Evolutionary conservation across 2,888 invertebrate species (phyloP).

Genomic region (Cerastoderma edule): DNA sequence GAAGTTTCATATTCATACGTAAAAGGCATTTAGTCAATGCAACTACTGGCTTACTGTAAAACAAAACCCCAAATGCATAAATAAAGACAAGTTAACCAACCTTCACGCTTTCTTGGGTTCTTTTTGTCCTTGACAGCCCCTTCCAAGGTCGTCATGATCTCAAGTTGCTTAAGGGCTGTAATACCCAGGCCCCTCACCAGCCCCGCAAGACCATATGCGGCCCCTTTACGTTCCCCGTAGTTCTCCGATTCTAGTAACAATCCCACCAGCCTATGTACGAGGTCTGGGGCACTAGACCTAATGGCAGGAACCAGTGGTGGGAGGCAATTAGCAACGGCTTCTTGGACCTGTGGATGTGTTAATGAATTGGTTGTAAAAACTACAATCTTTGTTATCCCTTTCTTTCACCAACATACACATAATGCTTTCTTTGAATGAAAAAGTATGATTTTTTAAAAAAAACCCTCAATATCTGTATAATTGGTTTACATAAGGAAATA

Average conservation of each 20-base stretch:
- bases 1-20: too few relatives aligned
- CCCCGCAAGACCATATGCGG: conserved; percentile 98
- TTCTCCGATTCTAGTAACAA: conserved; percentile 81
- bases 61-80: too few relatives aligned
- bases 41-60: too few relatives aligned
- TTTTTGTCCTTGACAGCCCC: conserved; percentile 98
- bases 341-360: conserved; percentile 94
- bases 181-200: conserved; percentile 98
- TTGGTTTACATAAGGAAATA: too few relatives aligned
- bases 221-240: conserved; percentile 87
- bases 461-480: too few relatives aligned
- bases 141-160: conserved; percentile 96
- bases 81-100: conserved; percentile 82
- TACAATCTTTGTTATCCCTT: too few relatives aligned
- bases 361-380: too few relatives aligned
- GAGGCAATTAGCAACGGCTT: conserved; percentile 97
- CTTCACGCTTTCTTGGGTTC: conserved; percentile 96
- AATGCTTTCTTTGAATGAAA: too few relatives aligned
- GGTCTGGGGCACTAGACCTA: conserved; percentile 94
- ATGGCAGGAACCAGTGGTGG: conserved; percentile 97
- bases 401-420: too few relatives aligned
- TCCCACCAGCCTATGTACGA: conserved; percentile 91
- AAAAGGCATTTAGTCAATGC: too few relatives aligned
- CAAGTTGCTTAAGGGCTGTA: conserved; percentile 95
- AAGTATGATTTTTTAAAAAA: too few relatives aligned